phyloP scores from a whole-genome alignment of 2,797 vertebrate genomes.

The Bradypodion pumilum region DNA sequence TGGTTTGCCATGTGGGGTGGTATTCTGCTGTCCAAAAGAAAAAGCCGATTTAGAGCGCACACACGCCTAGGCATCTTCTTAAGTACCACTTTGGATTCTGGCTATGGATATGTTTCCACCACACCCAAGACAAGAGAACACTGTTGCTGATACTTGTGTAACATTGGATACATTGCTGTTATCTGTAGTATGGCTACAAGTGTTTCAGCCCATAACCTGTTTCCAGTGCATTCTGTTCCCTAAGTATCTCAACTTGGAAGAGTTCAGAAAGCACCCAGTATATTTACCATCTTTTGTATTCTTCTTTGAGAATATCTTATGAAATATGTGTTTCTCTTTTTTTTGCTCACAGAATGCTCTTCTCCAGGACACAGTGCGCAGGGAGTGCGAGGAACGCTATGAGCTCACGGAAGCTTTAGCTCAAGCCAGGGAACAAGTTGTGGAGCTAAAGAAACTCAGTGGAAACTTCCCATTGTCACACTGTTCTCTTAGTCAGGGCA shows the following conservation, averaged over 20 bases:
- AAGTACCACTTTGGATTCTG: background rate
- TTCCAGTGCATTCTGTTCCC: background rate
- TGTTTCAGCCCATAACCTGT: background rate
- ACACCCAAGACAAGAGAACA: background rate
- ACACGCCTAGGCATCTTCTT: background rate
- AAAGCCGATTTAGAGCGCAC: background rate
- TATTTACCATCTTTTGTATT: background rate
- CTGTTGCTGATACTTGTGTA: background rate
- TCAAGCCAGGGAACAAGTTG: slow-evolving; percentile 81
- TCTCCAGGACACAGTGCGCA: slow-evolving; percentile 88
- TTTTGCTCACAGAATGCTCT: slow-evolving; percentile 77
- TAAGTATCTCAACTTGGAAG: background rate
- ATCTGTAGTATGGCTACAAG: background rate
- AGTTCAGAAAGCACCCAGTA: background rate
- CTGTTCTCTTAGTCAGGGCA: slow-evolving; percentile 61
- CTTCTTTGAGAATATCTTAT: background rate
- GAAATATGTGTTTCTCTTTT: slow-evolving; percentile 44
- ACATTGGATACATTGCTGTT: background rate
- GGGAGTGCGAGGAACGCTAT: slow-evolving; percentile 89
- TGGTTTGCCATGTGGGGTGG: background rate
- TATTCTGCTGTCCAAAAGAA: background rate
- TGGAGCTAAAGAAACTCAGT: slow-evolving; percentile 65
- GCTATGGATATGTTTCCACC: background rate
- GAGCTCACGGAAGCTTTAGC: slow-evolving; percentile 86
- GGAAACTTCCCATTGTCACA: slow-evolving; percentile 55